Evolutionary conservation across 2,113 vertebrate species (phyloP), one percentile per base, ranked within the genome.

Genomic region (Lathamus discolor): DNA sequence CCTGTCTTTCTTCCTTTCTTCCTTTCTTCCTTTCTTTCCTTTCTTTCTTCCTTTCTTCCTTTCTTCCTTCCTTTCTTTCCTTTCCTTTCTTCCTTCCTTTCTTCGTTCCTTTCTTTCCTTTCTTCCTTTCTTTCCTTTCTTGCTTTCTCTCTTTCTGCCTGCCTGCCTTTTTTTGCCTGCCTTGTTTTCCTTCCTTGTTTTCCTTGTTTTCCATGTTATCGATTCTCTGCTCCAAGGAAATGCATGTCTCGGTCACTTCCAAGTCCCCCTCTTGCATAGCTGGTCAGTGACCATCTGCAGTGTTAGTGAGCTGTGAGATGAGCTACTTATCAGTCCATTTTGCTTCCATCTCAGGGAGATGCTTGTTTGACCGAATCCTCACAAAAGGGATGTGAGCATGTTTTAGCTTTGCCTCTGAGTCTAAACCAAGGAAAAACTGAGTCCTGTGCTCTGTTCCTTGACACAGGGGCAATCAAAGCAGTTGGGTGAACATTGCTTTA

Each of bases 401-500:
- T 79, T 91, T 83, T 68, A 44, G 55, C 66, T 89, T 76, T 82
- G 35, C 19, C 31, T 82, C 41, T 23, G 12, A 44, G 63, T 77
- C 44, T 66, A 43, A 76, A 49, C 55, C 20, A 61, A 51, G 55
- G 29, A 52, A 68, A 68, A 81, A 49, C 29, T 19, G 16, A 33
- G 8, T n/a, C 13, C 43, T 0, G 0, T 52, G 16, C 7, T 43
- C 25, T 52, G 2, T 22, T 61, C 44, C 54, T 51, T 5, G 2
- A 24, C 44, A 44, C 29, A 59, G 41, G 27, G 69, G 39, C 48
- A 78, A 16, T 14, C 25, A 59, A 63, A 63, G n/a, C 10, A 55
- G 23, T 61, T 81, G 57, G 52, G 61, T 51, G 46, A 63, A 57
- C 69, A 76, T 52, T 69, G n/a, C 31, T 61, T 64, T 35, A 76